Base-by-base conservation (phyloP, 2,888 invertebrate species). In the Caprella mutica region DNA sequence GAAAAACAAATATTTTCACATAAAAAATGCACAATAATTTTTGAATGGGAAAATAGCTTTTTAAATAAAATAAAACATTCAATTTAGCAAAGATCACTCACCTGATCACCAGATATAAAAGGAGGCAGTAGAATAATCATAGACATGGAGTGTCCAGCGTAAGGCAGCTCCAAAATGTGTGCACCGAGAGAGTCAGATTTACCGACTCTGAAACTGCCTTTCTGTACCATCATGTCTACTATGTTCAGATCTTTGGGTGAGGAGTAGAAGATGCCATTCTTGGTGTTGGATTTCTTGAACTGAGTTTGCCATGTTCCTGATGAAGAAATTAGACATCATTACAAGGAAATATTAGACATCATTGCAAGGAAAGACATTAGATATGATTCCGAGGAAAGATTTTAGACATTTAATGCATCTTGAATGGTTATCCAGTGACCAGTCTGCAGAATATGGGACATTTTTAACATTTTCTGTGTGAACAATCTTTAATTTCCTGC, bases 121-220 rank as follows among this genome's bases (percentile, higher is more conserved):
- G 69, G 68, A 8, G 70, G 68, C 23, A 70, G 65, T 19, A 69
- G 50, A 53, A 69, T 58, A 54, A 69, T 67, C 65, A 70, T 66
- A 17, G 67, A 67, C 14, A 69, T 56, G 1, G 68, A 63, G 30
- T 65, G 67, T 6, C 66, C 66, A 6, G 61, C 61, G 56, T 68
- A 70, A 2, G 69, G 70, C 14, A 69, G 55, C 53, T 70, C 69
- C 38, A 70, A 55, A 30, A 70, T 66, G 52, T 67, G 67, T 5
- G 68, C 66, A 21, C 66, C 61, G 2, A 65, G 58, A 30, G 64
- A 62, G 50, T 65, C 65, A 1, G 65, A 65, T 1, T 56, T 56
- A 65, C 65, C 63, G 43, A 56, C 55, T 8, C 58, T 84, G 73
- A 88, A 90, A 30, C 80, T 81, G 65, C 85, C 86, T 70, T 88